Percentiles rank a stretch among this genome's conserved stretches.
phyloP scores from a whole-genome alignment of 2,113 vertebrate genomes.

The Mola mola region DNA sequence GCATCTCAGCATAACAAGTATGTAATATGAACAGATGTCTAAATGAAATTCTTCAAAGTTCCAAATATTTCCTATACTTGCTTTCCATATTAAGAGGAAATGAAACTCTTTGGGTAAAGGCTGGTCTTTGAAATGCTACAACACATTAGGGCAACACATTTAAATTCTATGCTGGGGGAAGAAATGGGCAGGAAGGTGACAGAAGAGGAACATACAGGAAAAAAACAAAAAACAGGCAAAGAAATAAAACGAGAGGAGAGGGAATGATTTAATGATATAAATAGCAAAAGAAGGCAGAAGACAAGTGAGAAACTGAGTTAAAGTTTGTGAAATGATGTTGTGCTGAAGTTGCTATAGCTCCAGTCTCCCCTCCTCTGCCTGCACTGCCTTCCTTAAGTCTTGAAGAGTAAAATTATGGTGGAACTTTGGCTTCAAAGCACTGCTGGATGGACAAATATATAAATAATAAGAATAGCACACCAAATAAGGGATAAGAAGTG shows the following conservation, averaged over 20 bases:
- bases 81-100: slow-evolving; percentile 7
- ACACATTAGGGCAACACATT: slow-evolving; percentile 3
- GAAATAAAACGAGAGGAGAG: not conserved
- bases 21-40: slow-evolving; percentile 17
- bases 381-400: not conserved
- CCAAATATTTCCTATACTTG: slow-evolving; percentile 1
- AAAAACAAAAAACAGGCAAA: not conserved
- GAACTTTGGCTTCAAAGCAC: slow-evolving; percentile 29
- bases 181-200: not conserved
- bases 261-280: not conserved
- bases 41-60: slow-evolving; percentile 18
- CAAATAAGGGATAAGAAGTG: slow-evolving; percentile 9
- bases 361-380: not conserved
- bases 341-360: not conserved
- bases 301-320: not conserved
- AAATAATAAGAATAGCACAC: slow-evolving; percentile 14
- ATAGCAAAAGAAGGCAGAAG: not conserved
- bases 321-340: not conserved
- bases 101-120: not conserved
- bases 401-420: slow-evolving; percentile 2
- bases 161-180: not conserved
- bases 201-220: not conserved
- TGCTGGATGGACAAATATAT: slow-evolving; percentile 16
- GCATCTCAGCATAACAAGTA: slow-evolving; percentile 15
- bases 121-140: slow-evolving; percentile 11